These are phyloP conservation scores for Sylvilagus floridanus DNA, from an alignment of 2,797 vertebrate species.

Conservation along the genomic window DNA sequence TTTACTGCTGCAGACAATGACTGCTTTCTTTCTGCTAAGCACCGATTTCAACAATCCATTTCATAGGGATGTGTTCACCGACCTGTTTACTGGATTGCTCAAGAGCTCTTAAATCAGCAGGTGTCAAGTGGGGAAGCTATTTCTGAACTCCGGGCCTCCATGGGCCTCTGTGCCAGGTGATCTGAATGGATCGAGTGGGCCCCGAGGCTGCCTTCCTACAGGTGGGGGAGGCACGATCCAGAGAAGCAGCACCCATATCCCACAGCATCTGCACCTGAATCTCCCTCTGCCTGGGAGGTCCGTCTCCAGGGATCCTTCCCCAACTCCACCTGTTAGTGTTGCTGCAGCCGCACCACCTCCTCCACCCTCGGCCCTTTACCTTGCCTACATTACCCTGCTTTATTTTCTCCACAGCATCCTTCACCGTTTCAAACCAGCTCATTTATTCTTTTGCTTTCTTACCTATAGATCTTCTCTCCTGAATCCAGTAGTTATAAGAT, in stretches of 20 bases:
- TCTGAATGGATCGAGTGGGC: accelerated
- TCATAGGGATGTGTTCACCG: neutral
- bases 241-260: neutral
- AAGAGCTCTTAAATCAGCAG: neutral
- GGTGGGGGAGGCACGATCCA: neutral
- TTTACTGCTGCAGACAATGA: neutral
- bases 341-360: neutral
- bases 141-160: neutral
- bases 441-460: neutral
- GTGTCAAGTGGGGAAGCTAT: neutral
- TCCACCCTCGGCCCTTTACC: accelerated
- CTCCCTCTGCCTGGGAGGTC: too few relatives aligned
- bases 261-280: neutral
- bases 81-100: neutral
- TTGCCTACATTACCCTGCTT: neutral
- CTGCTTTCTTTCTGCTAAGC: conserved; percentile 27
- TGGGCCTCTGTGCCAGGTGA: neutral
- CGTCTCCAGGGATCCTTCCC: neutral
- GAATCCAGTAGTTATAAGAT: neutral
- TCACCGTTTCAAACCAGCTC: neutral
- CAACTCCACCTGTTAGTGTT: accelerated
- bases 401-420: neutral
- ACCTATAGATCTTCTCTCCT: neutral
- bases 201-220: neutral
- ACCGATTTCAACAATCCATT: neutral